phyloP scores from a whole-genome alignment of 2,797 vertebrate genomes.

The Aplochiton taeniatus region DNA sequence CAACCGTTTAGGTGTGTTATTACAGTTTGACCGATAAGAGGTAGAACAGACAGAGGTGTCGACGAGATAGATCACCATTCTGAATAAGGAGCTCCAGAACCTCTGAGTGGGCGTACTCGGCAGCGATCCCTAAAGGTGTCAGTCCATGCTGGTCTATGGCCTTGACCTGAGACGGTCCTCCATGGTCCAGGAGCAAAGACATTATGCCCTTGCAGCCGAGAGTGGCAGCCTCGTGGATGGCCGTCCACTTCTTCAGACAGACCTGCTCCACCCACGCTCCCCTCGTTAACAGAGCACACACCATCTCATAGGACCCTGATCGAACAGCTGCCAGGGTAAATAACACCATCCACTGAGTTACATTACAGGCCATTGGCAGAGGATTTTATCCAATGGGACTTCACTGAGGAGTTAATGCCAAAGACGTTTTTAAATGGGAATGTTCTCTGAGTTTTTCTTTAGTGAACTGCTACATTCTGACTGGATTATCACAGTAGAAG shows the following conservation, averaged over 20 bases:
- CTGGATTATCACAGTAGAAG: background rate
- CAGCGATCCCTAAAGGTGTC: constrained; percentile 80
- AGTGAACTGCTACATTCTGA: background rate
- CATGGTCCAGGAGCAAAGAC: constrained; percentile 76
- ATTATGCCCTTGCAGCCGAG: constrained; percentile 74
- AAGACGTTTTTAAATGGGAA: too few species aligned
- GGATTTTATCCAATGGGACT: too few species aligned
- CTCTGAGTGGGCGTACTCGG: constrained; percentile 79
- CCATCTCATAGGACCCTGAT: constrained; percentile 75
- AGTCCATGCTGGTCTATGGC: constrained; percentile 82
- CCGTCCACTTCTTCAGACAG: constrained; percentile 81
- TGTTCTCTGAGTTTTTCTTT: too few species aligned
- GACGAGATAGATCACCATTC: constrained; percentile 66
- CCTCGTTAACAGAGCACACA: constrained; percentile 71
- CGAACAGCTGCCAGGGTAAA: constrained; percentile 72
- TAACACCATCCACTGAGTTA: too few species aligned
- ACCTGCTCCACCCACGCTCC: constrained; percentile 79
- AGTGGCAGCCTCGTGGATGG: constrained; percentile 84
- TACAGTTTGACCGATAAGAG: too few species aligned
- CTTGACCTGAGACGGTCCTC: constrained; percentile 63
- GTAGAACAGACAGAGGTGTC: background rate
- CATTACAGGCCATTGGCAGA: too few species aligned
- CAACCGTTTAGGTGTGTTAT: background rate
- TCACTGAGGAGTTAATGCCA: too few species aligned
- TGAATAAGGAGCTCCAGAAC: constrained; percentile 84